phyloP scores from a whole-genome alignment of 2,797 vertebrate genomes.

The Spinus pinus region DNA sequence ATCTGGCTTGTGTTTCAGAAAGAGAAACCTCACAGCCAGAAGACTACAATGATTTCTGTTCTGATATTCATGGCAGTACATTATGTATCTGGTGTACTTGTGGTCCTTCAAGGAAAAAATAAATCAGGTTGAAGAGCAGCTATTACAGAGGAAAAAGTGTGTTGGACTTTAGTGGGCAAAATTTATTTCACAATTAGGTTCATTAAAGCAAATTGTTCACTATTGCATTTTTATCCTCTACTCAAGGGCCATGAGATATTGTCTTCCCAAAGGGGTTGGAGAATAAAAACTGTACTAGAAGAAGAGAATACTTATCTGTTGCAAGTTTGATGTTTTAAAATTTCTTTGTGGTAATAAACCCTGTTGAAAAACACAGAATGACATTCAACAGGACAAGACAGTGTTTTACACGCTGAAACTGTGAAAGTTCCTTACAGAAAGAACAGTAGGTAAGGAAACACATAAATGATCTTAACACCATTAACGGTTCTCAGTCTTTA shows the following conservation, averaged over 20 bases:
- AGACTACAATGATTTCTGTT: not conserved
- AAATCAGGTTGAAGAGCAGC: not conserved
- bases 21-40: not conserved
- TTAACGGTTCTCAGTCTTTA: not conserved
- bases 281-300: not conserved
- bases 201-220: not conserved
- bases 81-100: not conserved
- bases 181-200: not conserved
- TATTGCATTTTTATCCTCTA: not conserved
- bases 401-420: not conserved
- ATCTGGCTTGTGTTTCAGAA: not conserved
- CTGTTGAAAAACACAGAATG: not conserved
- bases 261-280: not conserved
- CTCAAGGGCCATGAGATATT: not conserved
- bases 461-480: not conserved
- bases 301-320: not conserved
- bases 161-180: not conserved
- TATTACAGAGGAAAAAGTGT: fast-evolving
- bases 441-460: not conserved
- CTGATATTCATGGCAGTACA: not conserved
- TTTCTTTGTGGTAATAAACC: not conserved
- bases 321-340: not conserved
- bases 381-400: not conserved
- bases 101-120: not conserved
- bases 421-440: not conserved